Conservation (phyloP, 2,113 vertebrate genomes). For the Corythornis vintsioides region DNA sequence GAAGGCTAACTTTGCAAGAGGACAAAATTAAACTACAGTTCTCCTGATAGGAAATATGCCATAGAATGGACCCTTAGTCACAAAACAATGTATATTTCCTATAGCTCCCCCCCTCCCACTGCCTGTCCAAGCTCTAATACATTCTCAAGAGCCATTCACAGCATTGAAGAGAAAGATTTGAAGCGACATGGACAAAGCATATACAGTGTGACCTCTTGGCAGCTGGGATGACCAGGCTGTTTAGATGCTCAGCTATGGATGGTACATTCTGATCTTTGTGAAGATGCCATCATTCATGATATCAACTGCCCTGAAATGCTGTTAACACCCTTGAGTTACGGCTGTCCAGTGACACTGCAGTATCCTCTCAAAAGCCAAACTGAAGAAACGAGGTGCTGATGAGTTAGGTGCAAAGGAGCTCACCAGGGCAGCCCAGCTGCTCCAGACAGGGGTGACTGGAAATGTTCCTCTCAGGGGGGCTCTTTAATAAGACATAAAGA, state of each 20-base stretch:
- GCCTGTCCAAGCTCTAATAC: background rate
- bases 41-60: conserved; percentile 12
- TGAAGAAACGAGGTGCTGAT: background rate
- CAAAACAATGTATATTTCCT: conserved; percentile 49
- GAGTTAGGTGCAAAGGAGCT: background rate
- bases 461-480: fast-evolving
- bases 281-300: background rate
- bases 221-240: background rate
- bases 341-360: background rate
- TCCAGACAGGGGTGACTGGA: background rate
- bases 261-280: background rate
- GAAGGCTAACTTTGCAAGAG: conserved; percentile 13
- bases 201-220: background rate
- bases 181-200: background rate
- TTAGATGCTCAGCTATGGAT: background rate
- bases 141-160: background rate
- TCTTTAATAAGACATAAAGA: background rate
- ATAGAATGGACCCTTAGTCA: background rate
- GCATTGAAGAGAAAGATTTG: background rate
- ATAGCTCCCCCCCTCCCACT: background rate
- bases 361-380: background rate
- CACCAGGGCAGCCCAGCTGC: background rate
- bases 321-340: background rate
- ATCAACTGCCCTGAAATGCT: background rate
- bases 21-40: conserved; percentile 22